A percentile compares a stretch with the other conserved stretches of the same genome.
These are phyloP conservation scores for Acleris literana DNA, from an alignment of 2,888 invertebrate genomes.

Conservation along the genomic window DNA sequence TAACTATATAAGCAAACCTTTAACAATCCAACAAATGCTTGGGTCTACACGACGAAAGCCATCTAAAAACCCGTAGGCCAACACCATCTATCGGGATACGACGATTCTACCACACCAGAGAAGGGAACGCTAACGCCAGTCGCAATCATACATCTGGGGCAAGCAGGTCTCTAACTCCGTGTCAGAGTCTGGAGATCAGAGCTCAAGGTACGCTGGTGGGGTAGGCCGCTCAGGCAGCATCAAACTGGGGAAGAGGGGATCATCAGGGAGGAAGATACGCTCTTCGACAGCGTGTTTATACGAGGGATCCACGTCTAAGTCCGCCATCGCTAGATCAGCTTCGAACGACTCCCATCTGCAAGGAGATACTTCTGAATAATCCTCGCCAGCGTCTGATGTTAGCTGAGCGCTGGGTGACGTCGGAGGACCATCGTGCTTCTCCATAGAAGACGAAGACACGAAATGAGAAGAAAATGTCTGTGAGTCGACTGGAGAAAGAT, in stretches of 20 bases:
- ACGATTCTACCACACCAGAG: slow-evolving; percentile 56
- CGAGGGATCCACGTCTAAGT: slow-evolving; percentile 85
- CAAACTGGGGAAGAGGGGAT: slow-evolving; percentile 80
- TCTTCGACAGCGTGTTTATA: slow-evolving; percentile 86
- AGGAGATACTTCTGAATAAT: slow-evolving; percentile 73
- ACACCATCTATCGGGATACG: slow-evolving; percentile 52
- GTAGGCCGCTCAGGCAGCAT: slow-evolving; percentile 83
- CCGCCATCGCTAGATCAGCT: slow-evolving; percentile 84
- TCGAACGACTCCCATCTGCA: slow-evolving; percentile 86
- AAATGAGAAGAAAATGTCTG: slow-evolving; percentile 86
- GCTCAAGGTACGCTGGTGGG: slow-evolving; percentile 80
- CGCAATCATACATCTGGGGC: slow-evolving; percentile 59
- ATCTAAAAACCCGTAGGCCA: slow-evolving; percentile 42
- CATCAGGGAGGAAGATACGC: slow-evolving; percentile 84
- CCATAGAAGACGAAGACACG: slow-evolving; percentile 80
- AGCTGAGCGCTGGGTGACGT: slow-evolving; percentile 84
- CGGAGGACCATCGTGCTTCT: slow-evolving; percentile 71
- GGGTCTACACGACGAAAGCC: slow-evolving; percentile 66
- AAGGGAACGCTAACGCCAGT: slow-evolving; percentile 56
- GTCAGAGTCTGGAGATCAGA: slow-evolving; percentile 80
- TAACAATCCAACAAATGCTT: slow-evolving; percentile 73
- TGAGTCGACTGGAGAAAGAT: slow-evolving; percentile 83
- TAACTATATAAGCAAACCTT: slow-evolving; percentile 70
- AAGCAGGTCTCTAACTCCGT: slow-evolving; percentile 69
- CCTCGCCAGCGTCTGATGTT: slow-evolving; percentile 81